Evolutionary conservation across 2,113 vertebrate species (phyloP).

Genomic region (Bujurquina vittata): DNA sequence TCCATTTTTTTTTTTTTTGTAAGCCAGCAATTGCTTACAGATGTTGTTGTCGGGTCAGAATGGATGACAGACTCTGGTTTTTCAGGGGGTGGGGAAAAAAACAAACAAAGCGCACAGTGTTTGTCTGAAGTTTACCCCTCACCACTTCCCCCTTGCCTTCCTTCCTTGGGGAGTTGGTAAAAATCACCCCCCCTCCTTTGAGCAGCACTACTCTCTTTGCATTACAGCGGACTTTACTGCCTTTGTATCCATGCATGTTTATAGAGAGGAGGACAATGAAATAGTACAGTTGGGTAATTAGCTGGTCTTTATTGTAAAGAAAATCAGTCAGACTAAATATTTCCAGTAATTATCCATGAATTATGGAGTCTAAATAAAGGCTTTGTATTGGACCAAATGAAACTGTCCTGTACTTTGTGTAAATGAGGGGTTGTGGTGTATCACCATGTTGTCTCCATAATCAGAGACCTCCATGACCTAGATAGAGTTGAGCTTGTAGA

Average conservation of each 20-base stretch:
- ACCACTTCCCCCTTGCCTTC: slow-evolving; percentile 64
- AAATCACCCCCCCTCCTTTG: slow-evolving; percentile 33
- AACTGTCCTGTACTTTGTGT: slow-evolving; percentile 67
- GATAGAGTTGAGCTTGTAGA: slow-evolving; percentile 67
- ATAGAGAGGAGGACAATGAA: slow-evolving; percentile 63
- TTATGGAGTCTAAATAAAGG: slow-evolving; percentile 59
- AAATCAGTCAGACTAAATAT: slow-evolving; percentile 75
- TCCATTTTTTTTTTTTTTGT: slow-evolving; percentile 15
- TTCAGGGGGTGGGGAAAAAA: slow-evolving; percentile 68
- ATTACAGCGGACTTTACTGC: slow-evolving; percentile 48
- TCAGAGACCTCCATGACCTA: slow-evolving; percentile 75
- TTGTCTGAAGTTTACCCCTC: slow-evolving; percentile 75
- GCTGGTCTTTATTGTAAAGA: slow-evolving; percentile 58
- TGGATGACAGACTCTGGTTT: slow-evolving; percentile 71
- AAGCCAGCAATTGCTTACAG: slow-evolving; percentile 78
- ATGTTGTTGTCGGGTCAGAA: slow-evolving; percentile 77
- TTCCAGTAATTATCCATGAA: slow-evolving; percentile 64
- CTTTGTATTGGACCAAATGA: slow-evolving; percentile 43
- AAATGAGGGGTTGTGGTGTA: slow-evolving; percentile 61
- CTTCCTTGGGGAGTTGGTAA: slow-evolving; percentile 69
- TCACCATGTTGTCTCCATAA: slow-evolving; percentile 66
- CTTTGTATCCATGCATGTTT: slow-evolving; percentile 62
- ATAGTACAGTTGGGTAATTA: slow-evolving; percentile 69
- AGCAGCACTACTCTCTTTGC: slow-evolving; percentile 57
- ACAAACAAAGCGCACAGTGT: slow-evolving; percentile 79